Conservation (phyloP, 1,140 invertebrate genomes). For the Druon quercuslanigerum region DNA sequence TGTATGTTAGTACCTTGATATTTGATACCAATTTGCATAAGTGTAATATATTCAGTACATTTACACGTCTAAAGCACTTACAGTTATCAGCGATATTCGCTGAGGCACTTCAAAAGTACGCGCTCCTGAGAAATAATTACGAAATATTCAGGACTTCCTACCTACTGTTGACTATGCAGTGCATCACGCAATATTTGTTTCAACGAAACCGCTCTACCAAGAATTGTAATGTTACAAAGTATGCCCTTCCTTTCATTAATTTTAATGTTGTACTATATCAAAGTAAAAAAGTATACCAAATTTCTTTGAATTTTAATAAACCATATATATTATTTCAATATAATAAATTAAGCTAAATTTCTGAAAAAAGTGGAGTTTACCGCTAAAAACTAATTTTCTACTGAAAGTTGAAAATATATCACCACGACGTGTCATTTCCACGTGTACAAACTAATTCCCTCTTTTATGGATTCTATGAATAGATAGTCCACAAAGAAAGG, state of each 20-base stretch:
- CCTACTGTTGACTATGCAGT: slow-evolving; percentile 33
- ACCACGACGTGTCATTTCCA: no score
- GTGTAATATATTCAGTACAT: neutral
- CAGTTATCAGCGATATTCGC: neutral
- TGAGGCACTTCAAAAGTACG: neutral
- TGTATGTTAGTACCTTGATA: neutral
- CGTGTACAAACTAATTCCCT: no score
- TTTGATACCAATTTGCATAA: slow-evolving; percentile 13
- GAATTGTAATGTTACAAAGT: slow-evolving; percentile 12
- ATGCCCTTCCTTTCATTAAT: neutral
- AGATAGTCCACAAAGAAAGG: no score
- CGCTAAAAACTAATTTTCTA: no score
- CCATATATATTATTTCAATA: no score
- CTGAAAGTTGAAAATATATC: no score
- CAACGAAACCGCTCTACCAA: neutral
- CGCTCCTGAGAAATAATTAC: slow-evolving; percentile 19
- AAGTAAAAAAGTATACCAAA: no score
- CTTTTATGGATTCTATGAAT: no score
- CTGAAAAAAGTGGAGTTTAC: no score
- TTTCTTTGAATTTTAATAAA: no score
- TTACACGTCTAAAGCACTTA: slow-evolving; percentile 7
- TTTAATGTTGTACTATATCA: no score
- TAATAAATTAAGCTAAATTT: no score
- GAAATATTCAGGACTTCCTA: slow-evolving; percentile 19
- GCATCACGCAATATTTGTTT: slow-evolving; percentile 37